Conservation (phyloP, 2,797 vertebrate species). For the Falco naumanni region DNA sequence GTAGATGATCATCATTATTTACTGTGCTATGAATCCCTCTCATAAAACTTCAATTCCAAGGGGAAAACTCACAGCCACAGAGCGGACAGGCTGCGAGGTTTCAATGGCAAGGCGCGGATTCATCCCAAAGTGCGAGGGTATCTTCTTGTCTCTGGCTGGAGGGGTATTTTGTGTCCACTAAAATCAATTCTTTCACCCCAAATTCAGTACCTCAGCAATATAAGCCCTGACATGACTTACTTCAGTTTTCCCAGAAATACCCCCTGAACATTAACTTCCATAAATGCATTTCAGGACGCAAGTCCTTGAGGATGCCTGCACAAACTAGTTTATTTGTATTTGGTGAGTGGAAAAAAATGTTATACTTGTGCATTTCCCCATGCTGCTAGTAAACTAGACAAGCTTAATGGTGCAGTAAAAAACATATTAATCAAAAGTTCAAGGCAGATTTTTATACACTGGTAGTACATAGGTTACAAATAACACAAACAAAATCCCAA, state of each 20-base stretch:
- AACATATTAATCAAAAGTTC: constrained; percentile 49
- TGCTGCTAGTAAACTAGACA: constrained; percentile 34
- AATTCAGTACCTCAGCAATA: neutral
- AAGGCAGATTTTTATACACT: constrained; percentile 12
- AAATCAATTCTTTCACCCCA: neutral
- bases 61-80: neutral
- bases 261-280: constrained; percentile 14
- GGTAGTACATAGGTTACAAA: constrained; percentile 3
- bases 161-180: neutral
- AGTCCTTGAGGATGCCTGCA: constrained; percentile 19
- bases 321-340: constrained; percentile 34
- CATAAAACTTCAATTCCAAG: neutral
- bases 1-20: neutral
- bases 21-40: neutral
- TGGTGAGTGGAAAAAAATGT: neutral
- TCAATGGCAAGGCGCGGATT: neutral
- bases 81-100: neutral
- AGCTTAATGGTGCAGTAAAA: constrained; percentile 47
- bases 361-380: constrained; percentile 13
- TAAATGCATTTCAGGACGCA: neutral
- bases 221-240: neutral
- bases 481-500: neutral
- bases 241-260: constrained; percentile 1
- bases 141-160: neutral
- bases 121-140: neutral